Conservation (phyloP, 2,888 invertebrate genomes). For the Lysandra coridon region DNA sequence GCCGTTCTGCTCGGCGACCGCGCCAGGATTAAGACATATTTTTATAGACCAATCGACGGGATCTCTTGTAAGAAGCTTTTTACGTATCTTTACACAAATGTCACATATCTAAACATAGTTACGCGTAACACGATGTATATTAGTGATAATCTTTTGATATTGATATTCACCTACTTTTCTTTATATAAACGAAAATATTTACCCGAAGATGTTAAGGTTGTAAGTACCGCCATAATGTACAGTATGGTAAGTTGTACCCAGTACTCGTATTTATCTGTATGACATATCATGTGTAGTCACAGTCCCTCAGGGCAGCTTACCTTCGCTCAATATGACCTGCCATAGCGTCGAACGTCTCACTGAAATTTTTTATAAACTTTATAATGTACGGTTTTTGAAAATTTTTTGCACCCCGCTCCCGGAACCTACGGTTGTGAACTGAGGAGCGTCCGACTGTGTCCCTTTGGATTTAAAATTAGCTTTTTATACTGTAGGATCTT, state of each 20-base stretch:
- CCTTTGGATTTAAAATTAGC: conserved; percentile 51
- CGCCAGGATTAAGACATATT: conserved; percentile 65
- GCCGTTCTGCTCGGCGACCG: conserved; percentile 39
- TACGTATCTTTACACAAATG: conserved; percentile 69
- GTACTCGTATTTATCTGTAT: conserved; percentile 71
- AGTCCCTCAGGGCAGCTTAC: conserved; percentile 36
- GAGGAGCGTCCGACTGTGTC: conserved; percentile 37
- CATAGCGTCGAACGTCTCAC: conserved; percentile 48
- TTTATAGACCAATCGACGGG: conserved; percentile 65
- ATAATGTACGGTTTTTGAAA: conserved; percentile 64
- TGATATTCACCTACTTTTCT: conserved; percentile 75
- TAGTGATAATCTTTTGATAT: conserved; percentile 77
- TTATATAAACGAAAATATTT: conserved; percentile 66
- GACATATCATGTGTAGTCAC: conserved; percentile 72
- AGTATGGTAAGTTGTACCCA: conserved; percentile 72
- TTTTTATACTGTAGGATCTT: conserved; percentile 53
- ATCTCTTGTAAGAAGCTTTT: conserved; percentile 62
- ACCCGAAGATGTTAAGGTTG: conserved; percentile 64
- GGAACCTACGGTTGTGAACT: conserved; percentile 51
- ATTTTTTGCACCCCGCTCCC: conserved; percentile 55
- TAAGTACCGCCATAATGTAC: conserved; percentile 72
- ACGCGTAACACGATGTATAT: conserved; percentile 66
- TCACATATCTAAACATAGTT: conserved; percentile 75
- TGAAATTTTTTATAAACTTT: conserved; percentile 55
- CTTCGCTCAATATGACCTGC: conserved; percentile 56